Percentiles rank a stretch among this genome's conserved stretches.
These are phyloP conservation scores for Microplitis deprimator DNA, from an alignment of 2,888 invertebrate species.

Conservation along the genomic window DNA sequence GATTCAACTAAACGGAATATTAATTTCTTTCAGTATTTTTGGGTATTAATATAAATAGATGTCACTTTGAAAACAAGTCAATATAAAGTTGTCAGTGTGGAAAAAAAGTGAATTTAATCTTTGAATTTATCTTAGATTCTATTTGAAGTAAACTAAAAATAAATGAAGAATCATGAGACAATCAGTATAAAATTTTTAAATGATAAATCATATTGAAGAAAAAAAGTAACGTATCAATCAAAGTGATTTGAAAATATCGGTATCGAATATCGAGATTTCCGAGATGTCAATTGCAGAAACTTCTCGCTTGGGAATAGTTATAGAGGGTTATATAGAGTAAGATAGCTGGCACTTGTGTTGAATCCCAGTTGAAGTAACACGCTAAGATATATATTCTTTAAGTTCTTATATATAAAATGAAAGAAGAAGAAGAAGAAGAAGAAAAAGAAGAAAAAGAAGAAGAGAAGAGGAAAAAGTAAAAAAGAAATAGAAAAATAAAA, in stretches of 20 bases:
- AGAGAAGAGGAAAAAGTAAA: slow-evolving; percentile 6
- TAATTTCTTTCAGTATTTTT: too few relatives aligned
- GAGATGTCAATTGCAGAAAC: slow-evolving; percentile 9
- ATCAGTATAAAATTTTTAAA: slow-evolving; percentile 25
- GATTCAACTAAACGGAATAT: too few relatives aligned
- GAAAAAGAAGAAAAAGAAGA: slow-evolving; percentile 16
- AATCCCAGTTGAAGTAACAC: slow-evolving; percentile 45
- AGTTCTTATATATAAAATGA: slow-evolving; percentile 10
- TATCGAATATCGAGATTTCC: slow-evolving; percentile 19
- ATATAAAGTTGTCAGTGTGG: too few relatives aligned
- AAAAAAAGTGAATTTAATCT: too few relatives aligned
- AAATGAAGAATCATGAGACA: neutral
- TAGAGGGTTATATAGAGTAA: slow-evolving; percentile 9
- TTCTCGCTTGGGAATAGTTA: neutral
- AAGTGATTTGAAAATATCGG: neutral
- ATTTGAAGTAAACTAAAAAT: too few relatives aligned
- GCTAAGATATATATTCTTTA: slow-evolving; percentile 26
- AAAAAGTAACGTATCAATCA: neutral
- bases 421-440: slow-evolving; percentile 7
- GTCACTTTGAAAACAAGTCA: too few relatives aligned
- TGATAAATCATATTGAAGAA: slow-evolving; percentile 32
- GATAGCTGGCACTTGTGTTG: slow-evolving; percentile 43
- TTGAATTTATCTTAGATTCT: too few relatives aligned
- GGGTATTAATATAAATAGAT: too few relatives aligned
- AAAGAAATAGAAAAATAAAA: slow-evolving; percentile 17